phyloP scores from a whole-genome alignment of 2,888 invertebrate genomes.

The Carpatolechia fugitivella region DNA sequence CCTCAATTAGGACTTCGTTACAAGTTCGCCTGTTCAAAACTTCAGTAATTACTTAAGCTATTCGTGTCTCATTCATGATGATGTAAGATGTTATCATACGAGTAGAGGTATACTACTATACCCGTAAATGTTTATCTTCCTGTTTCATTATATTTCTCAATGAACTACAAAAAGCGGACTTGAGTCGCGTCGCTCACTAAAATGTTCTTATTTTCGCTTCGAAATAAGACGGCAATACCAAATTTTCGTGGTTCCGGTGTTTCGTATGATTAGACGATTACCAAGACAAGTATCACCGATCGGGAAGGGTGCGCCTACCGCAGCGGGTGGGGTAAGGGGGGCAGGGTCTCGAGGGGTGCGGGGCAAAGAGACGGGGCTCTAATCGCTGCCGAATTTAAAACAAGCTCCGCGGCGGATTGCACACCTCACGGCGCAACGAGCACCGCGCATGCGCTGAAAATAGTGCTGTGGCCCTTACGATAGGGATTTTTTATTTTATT shows the following conservation, averaged over 20 bases:
- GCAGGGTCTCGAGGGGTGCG: background rate
- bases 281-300: background rate
- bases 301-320: background rate
- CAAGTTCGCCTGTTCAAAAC: no score
- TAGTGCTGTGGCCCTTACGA: background rate
- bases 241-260: background rate
- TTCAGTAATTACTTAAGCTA: no score
- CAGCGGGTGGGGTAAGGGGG: background rate
- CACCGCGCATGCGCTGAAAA: background rate
- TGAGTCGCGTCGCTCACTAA: no score
- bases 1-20: no score
- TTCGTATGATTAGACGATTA: background rate
- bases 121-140: no score
- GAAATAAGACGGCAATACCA: background rate
- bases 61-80: no score
- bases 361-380: background rate
- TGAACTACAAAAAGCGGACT: no score
- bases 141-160: no score
- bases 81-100: no score
- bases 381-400: slow-evolving; percentile 6
- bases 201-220: background rate
- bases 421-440: no score
- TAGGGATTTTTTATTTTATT: no score
- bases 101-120: no score
- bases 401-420: background rate